A percentile compares a stretch with the other conserved stretches of the same genome.
Conservation (phyloP, 2,888 invertebrate genomes). For the Drosophila colorata region DNA sequence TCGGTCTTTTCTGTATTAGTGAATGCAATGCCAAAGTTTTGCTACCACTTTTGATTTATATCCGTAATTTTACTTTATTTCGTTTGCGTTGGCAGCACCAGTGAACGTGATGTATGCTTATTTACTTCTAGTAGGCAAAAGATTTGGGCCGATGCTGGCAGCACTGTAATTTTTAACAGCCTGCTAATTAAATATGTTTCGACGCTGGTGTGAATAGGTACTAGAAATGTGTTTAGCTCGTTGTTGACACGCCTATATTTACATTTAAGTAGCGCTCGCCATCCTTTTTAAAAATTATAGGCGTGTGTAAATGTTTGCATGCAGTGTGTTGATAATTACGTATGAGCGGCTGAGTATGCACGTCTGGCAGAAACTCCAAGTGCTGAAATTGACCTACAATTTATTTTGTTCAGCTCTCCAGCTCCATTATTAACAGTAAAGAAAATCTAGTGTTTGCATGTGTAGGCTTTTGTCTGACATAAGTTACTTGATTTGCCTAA, state of each 20-base stretch:
- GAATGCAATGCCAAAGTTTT: constrained; percentile 41
- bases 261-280: constrained; percentile 52
- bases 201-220: constrained; percentile 55
- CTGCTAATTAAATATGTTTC: constrained; percentile 70
- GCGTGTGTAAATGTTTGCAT: constrained; percentile 8
- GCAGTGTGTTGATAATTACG: constrained; percentile 34
- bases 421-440: constrained; percentile 8
- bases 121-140: constrained; percentile 57
- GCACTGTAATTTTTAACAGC: constrained; percentile 45
- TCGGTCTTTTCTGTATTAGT: constrained; percentile 9
- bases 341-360: constrained; percentile 9
- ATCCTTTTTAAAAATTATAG: constrained; percentile 44
- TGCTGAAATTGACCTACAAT: constrained; percentile 67
- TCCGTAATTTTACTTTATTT: constrained; percentile 60
- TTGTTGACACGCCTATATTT: constrained; percentile 64
- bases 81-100: constrained; percentile 7
- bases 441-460: constrained; percentile 1
- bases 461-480: constrained; percentile 40
- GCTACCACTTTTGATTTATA: constrained; percentile 66
- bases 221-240: constrained; percentile 5
- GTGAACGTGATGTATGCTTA: constrained; percentile 57
- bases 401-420: constrained; percentile 48
- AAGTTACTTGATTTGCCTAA: constrained; percentile 57
- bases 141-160: constrained; percentile 24
- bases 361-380: constrained; percentile 51